These are phyloP conservation scores for Trochalopteron elliotii DNA, from an alignment of 2,113 vertebrate genomes.

Conservation along the genomic window DNA sequence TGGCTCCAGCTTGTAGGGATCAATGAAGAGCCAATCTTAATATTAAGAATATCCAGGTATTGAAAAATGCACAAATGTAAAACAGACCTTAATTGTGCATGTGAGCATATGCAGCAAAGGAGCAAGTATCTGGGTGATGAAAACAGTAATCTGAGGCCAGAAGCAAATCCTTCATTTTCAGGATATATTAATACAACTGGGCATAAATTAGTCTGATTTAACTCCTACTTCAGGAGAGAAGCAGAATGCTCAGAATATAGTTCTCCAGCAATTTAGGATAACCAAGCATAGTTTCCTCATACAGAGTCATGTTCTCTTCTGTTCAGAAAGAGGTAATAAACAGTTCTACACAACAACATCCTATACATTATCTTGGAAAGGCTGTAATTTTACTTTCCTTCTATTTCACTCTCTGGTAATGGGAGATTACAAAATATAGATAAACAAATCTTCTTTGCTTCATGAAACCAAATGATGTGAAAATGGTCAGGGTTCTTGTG, in stretches of 20 bases:
- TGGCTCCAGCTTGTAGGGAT: neutral
- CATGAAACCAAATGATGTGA: neutral
- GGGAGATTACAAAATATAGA: neutral
- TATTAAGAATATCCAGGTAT: neutral
- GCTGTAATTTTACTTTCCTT: neutral
- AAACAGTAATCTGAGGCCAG: neutral
- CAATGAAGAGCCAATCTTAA: neutral
- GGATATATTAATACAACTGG: neutral
- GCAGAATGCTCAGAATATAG: neutral
- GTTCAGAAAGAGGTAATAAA: neutral
- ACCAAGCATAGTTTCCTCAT: neutral
- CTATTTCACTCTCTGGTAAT: neutral
- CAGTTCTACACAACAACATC: neutral
- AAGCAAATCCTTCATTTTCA: neutral
- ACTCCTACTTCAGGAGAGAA: neutral
- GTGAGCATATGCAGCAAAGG: neutral
- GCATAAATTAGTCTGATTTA: neutral
- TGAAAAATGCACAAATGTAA: slow-evolving; percentile 4
- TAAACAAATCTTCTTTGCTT: neutral
- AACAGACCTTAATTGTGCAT: neutral
- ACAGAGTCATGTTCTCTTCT: neutral
- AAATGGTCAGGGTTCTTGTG: neutral
- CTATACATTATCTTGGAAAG: neutral
- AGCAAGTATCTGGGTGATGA: neutral
- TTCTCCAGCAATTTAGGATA: neutral